Evolutionary conservation across 2,797 vertebrate species (phyloP).

Genomic region (Cirrhinus mrigala): DNA sequence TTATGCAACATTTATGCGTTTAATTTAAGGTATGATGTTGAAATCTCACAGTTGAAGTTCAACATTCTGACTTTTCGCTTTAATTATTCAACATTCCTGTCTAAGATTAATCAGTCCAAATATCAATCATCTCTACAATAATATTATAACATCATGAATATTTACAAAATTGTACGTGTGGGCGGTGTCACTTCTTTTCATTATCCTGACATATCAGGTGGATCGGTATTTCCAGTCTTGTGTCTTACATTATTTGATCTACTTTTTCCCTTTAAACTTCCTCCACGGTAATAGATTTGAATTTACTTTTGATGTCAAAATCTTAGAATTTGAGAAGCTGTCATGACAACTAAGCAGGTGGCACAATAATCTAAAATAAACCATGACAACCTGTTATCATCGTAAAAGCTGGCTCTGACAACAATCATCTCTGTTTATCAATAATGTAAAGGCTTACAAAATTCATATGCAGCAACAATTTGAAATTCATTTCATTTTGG

Average conservation of each 20-base stretch:
- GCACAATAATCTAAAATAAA: slow-evolving; percentile 18
- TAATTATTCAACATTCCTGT: background rate
- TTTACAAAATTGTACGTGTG: background rate
- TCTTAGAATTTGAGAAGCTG: slow-evolving; percentile 20
- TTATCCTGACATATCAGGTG: slow-evolving; percentile 1
- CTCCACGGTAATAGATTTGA: slow-evolving; percentile 13
- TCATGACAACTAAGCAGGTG: slow-evolving; percentile 32
- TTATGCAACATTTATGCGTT: background rate
- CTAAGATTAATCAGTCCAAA: slow-evolving; percentile 11
- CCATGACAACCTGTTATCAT: slow-evolving; percentile 17
- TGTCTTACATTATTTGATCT: slow-evolving; percentile 20
- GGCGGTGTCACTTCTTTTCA: background rate
- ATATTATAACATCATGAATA: slow-evolving; percentile 20
- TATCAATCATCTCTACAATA: slow-evolving; percentile 2
- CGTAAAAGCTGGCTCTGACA: slow-evolving; percentile 21
- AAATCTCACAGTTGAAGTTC: slow-evolving; percentile 6
- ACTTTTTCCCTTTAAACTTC: slow-evolving; percentile 8
- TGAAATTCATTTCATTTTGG: slow-evolving; percentile 47
- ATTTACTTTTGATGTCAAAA: slow-evolving; percentile 34
- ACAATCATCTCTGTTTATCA: slow-evolving; percentile 39
- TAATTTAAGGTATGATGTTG: background rate
- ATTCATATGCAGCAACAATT: slow-evolving; percentile 43
- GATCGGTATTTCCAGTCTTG: slow-evolving; percentile 7
- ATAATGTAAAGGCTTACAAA: slow-evolving; percentile 52
- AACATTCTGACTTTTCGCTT: slow-evolving; percentile 10